Evolutionary conservation across 1,140 invertebrate species (phyloP).

Genomic region (Galleria mellonella): DNA sequence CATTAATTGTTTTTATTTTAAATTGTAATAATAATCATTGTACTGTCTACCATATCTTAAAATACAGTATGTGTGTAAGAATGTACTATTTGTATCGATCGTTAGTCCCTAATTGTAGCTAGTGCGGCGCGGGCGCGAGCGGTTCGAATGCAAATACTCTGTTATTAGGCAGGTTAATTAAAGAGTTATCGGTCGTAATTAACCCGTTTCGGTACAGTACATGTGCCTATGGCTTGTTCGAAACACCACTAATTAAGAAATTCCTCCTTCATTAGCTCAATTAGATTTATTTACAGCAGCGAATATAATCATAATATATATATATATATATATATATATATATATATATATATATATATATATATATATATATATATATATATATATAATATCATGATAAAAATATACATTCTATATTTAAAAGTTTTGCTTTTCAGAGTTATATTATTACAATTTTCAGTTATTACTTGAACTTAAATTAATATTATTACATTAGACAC

Average conservation of each 20-base stretch:
- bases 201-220: constrained; percentile 66
- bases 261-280: constrained; percentile 66
- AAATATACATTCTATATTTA: too few species aligned
- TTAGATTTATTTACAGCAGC: constrained; percentile 60
- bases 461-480: too few species aligned
- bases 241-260: constrained; percentile 70
- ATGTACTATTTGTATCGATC: neutral
- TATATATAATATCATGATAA: too few species aligned
- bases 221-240: constrained; percentile 55
- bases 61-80: too few species aligned
- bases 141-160: constrained; percentile 64
- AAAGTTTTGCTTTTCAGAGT: too few species aligned
- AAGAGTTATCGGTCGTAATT: constrained; percentile 69
- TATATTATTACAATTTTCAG: too few species aligned
- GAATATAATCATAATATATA: constrained; percentile 15
- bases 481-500: too few species aligned
- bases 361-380: too few species aligned
- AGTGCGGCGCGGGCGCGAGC: constrained; percentile 15
- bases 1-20: too few species aligned
- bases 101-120: neutral
- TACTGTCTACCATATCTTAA: too few species aligned
- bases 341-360: constrained; percentile 9
- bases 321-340: too few species aligned
- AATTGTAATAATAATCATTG: too few species aligned
- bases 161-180: constrained; percentile 73